Percentiles rank a stretch among this genome's conserved stretches.
Evolutionary conservation across 2,113 vertebrate species (phyloP).

Genomic region (Gracilinanus agilis): DNA sequence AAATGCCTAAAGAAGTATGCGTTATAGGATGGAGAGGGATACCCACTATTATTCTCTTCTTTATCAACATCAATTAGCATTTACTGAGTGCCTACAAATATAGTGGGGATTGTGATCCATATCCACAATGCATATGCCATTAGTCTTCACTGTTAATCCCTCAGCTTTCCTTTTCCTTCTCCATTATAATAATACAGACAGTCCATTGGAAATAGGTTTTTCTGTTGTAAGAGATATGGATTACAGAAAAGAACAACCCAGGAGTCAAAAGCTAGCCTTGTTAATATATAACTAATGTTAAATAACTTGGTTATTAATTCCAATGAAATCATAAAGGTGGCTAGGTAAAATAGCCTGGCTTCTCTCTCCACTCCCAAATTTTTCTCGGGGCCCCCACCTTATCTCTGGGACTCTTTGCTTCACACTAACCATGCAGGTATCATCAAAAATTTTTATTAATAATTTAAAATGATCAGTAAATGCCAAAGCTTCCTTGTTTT

Average conservation of each 20-base stretch:
- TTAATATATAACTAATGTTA: constrained; percentile 44
- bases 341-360: neutral
- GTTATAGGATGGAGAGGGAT: constrained; percentile 19
- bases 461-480: constrained; percentile 27
- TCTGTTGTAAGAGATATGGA: constrained; percentile 21
- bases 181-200: constrained; percentile 26
- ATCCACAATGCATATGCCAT: constrained; percentile 18
- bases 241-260: constrained; percentile 1
- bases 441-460: constrained; percentile 35
- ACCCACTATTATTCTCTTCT: constrained; percentile 19
- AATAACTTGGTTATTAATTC: constrained; percentile 28
- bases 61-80: neutral
- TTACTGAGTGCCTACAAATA: neutral
- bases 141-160: constrained; percentile 19
- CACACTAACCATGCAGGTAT: neutral
- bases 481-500: constrained; percentile 29
- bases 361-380: neutral
- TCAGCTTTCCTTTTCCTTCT: constrained; percentile 35
- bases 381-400: neutral
- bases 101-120: constrained; percentile 3
- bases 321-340: constrained; percentile 40
- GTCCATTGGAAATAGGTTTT: neutral
- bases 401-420: constrained; percentile 6
- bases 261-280: constrained; percentile 21
- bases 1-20: constrained; percentile 7